Percentiles rank a stretch among this genome's conserved stretches.
Evolutionary conservation across 2,797 vertebrate genomes (phyloP).

Genomic region (Eulemur coronatus): DNA sequence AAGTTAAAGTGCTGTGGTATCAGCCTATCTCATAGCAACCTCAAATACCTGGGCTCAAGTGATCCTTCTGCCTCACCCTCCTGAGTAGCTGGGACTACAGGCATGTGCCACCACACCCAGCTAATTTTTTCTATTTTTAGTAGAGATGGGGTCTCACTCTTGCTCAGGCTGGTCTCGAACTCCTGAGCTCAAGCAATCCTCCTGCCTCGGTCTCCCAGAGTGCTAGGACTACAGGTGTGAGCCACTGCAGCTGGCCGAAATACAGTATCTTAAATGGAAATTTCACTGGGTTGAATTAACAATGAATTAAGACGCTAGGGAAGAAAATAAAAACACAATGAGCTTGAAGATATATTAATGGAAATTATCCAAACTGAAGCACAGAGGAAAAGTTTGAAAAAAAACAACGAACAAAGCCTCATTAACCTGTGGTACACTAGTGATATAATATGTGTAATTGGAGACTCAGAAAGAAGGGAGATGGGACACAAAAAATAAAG

Average conservation of each 20-base stretch:
- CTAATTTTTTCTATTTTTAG: too few species aligned
- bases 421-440: background rate
- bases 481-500: background rate
- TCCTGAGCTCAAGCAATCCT: too few species aligned
- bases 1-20: too few species aligned
- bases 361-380: background rate
- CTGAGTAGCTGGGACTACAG: too few species aligned
- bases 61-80: too few species aligned
- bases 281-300: background rate
- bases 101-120: too few species aligned
- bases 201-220: too few species aligned
- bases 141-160: too few species aligned
- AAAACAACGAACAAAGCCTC: background rate
- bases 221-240: too few species aligned
- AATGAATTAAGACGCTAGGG: background rate
- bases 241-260: background rate
- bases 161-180: too few species aligned
- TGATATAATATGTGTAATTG: background rate
- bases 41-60: too few species aligned
- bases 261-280: background rate
- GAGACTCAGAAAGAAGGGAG: background rate
- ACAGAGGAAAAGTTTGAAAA: background rate
- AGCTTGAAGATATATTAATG: background rate
- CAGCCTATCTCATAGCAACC: too few species aligned
- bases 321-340: conserved; percentile 19